phyloP scores from a whole-genome alignment of 2,113 vertebrate species.

The Hyperopisus bebe region DNA sequence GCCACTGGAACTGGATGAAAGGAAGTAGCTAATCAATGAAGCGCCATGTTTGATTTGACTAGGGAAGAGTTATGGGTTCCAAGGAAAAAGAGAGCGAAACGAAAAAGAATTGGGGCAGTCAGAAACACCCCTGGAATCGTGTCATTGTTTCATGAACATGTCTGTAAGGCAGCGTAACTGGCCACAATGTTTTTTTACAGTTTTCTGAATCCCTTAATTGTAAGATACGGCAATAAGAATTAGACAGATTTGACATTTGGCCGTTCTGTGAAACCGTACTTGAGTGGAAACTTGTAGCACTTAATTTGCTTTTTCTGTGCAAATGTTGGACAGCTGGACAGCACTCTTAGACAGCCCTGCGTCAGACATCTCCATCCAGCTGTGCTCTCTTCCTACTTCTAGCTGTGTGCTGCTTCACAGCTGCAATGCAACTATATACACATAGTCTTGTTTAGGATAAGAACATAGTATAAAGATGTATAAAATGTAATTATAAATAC shows the following conservation, averaged over 20 bases:
- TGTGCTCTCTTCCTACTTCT: not conserved
- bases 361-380: not conserved
- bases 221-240: not conserved
- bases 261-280: not conserved
- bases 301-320: not conserved
- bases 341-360: not conserved
- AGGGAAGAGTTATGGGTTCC: not conserved
- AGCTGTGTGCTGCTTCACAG: not conserved
- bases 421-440: not conserved
- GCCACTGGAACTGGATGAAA: slow-evolving; percentile 29
- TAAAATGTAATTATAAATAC: not conserved
- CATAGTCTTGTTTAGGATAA: not conserved
- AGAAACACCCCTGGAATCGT: not conserved
- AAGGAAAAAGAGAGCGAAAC: not conserved
- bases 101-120: not conserved
- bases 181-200: not conserved
- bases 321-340: not conserved
- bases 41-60: slow-evolving; percentile 11
- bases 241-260: not conserved
- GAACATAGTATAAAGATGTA: not conserved
- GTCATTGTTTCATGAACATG: not conserved
- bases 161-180: not conserved
- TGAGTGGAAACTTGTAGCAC: not conserved
- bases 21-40: slow-evolving; percentile 35
- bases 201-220: not conserved